Evolutionary conservation across 2,888 invertebrate species (phyloP), one percentile per base, ranked within the genome.

Genomic region (Cyrtodaria siliqua): DNA sequence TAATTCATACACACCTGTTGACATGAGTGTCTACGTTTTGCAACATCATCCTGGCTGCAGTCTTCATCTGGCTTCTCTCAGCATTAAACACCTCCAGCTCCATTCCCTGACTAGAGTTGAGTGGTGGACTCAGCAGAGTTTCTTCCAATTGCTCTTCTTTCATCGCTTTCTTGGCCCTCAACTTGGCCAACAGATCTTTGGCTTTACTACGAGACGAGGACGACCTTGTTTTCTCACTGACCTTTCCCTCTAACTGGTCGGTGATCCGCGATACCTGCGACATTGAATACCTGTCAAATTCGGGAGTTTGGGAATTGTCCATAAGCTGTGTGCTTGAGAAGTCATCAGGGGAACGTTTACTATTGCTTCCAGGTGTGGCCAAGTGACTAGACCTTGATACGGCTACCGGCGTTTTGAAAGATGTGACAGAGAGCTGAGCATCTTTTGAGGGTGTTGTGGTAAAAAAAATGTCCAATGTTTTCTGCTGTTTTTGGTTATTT

Each of bases 161-260:
- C 12, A 63, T 40, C 16, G 33, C 52, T 57, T 61, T 76, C 60
- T 76, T 83, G 0, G 68, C 74, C 52, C 59, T 76, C 4, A 84
- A 44, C 50, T 77, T 81, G 18, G 72, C 81, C 18, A 83, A 29
- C 16, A 83, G 40, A 8, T 63, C 67, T 55, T 67, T 74, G 1
- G 79, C 81, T 40, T 69, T 75, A n/a, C 24, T 64, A 24, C 57
- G 47, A 12, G 47, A 49, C 1, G 23, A 38, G 12, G 55, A 29
- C 12, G 59, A 44, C 23, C n/a, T 56, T 18, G 47, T 33, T 23
- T 27, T 60, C 55, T 71, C 67, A 40, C 26, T 38, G 4, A 42
- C 64, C 33, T 79, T 79, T 12, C 27, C 33, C 42, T 79, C 61
- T 27, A 79, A 27, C 44, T 74, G 52, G 12, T 55, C 44, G 6